Evolutionary conservation across 2,797 vertebrate species (phyloP), one percentile per base, ranked within the genome.

Genomic region (Sebastes hubbsi): DNA sequence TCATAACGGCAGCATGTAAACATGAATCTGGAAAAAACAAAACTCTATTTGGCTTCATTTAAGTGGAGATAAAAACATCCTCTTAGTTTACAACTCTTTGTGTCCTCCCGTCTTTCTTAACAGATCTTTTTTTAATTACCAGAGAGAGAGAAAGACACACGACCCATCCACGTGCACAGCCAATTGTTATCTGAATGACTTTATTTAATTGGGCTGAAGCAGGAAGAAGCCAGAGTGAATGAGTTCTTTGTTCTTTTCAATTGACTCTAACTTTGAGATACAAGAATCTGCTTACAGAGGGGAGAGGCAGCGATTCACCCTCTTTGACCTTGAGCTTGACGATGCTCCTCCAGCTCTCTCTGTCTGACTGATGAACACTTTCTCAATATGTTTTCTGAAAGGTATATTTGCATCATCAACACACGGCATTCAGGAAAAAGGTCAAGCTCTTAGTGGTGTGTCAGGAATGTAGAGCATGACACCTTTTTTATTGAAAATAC

Each of bases 211-310:
- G 67, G 64, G 62, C 74, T 46, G 25, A 78, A 83, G 66, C 72
- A 38, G 49, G 59, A 70, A 46, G 74, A 5, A 6, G 29, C 38
- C 56, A 3, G 71, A 71, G n/a, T 75, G 81, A 88, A 86, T 52
- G 78, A 65, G 9, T 56, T 54, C 84, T 93, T 89, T 88, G 87
- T 90, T 88, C 85, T 84, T 78, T 81, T 81, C 79, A 80, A 81
- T 46, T 58, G 52, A 75, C 72, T 24, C 72, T 24, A 83, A 82
- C 83, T 71, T 56, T 56, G 74, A 87, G 80, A 83, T 62, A 74
- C 52, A 78, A 64, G 69, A 80, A 25, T 72, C 56, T 24, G 63
- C 60, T 79, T 68, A 59, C 29, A 84, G 71, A 63, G 30, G 14
- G 14, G 54, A 34, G 67, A 61, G 2, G 38, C 49, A 10, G 65